Evolutionary conservation across 92 coral and sea anemone species (phyloP).

Genomic region (Parazoanthus darwini): DNA sequence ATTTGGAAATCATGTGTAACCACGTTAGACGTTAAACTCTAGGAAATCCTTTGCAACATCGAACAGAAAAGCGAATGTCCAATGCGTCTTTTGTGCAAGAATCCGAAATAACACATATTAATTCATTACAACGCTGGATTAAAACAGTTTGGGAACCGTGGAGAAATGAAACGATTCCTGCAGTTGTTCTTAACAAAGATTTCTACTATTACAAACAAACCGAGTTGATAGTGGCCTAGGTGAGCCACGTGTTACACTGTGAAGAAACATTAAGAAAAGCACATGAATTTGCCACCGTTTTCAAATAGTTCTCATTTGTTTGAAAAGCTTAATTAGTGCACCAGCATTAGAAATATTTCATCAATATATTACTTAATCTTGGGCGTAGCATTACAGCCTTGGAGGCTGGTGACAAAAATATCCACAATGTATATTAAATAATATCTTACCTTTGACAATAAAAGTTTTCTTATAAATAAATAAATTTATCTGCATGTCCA

Average conservation of each 20-base stretch:
- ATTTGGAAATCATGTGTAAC: too few species aligned
- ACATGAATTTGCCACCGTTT: neutral
- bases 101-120: too few species aligned
- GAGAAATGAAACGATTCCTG: too few species aligned
- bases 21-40: too few species aligned
- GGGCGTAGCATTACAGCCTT: conserved; percentile 19
- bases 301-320: neutral
- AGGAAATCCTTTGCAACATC: too few species aligned
- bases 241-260: neutral
- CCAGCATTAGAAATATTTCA: conserved; percentile 1
- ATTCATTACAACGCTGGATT: neutral
- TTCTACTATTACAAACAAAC: too few species aligned
- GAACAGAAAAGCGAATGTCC: too few species aligned
- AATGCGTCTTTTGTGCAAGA: too few species aligned
- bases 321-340: neutral
- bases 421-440: conserved; percentile 35
- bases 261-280: neutral
- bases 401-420: conserved; percentile 7
- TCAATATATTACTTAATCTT: conserved; percentile 27
- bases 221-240: neutral
- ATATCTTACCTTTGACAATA: conserved; percentile 27
- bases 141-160: neutral
- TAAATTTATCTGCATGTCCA: conserved; percentile 34
- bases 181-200: neutral
- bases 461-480: conserved; percentile 37